Conservation (phyloP, 2,113 vertebrate genomes). For the Gobius niger region DNA sequence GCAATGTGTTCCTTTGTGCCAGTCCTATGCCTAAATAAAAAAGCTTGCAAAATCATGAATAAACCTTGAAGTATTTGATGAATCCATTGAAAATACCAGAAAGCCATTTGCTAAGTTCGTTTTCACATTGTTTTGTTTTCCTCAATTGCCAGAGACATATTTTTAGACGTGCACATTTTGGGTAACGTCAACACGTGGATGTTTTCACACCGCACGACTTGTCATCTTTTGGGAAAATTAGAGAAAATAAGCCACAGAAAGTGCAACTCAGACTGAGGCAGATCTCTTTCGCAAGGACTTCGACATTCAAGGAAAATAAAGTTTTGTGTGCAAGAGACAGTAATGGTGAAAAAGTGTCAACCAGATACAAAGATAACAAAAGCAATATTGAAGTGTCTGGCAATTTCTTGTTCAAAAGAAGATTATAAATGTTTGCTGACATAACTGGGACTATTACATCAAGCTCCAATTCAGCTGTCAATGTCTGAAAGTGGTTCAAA, state of each 20-base stretch:
- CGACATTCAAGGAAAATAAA: constrained; percentile 4
- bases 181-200: background rate
- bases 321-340: constrained; percentile 23
- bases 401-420: constrained; percentile 50
- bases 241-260: constrained; percentile 20
- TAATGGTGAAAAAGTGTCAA: constrained; percentile 35
- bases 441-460: constrained; percentile 59
- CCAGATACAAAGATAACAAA: constrained; percentile 45
- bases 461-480: constrained; percentile 48
- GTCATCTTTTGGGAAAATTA: constrained; percentile 21
- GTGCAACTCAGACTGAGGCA: constrained; percentile 11
- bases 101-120: background rate
- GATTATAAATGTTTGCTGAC: constrained; percentile 62
- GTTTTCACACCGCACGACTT: background rate
- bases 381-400: constrained; percentile 47
- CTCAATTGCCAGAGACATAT: background rate
- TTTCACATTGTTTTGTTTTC: background rate
- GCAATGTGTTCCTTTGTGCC: too few relatives aligned
- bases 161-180: background rate
- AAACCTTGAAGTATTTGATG: background rate
- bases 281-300: background rate
- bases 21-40: too few relatives aligned
- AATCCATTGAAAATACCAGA: background rate
- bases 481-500: constrained; percentile 38
- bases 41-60: too few relatives aligned